These are phyloP conservation scores for Argyrosomus regius DNA, from an alignment of 2,797 vertebrate genomes.

Conservation along the genomic window DNA sequence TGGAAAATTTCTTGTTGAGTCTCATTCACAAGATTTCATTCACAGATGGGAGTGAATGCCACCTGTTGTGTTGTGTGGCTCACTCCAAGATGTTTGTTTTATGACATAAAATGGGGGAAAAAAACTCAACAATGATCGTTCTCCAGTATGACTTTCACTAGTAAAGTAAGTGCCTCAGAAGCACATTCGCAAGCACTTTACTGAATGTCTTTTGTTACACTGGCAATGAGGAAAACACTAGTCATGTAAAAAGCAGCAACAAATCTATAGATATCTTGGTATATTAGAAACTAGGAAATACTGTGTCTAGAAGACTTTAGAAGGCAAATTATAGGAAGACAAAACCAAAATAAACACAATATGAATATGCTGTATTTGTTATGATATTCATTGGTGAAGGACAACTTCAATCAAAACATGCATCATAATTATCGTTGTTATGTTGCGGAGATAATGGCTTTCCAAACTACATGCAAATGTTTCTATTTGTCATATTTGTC, in stretches of 20 bases:
- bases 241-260: neutral
- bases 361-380: conserved; percentile 23
- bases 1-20: no score
- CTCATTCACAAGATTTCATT: no score
- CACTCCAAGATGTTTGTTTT: no score
- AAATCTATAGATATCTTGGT: neutral
- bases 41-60: no score
- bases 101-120: no score
- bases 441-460: conserved; percentile 54
- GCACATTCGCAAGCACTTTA: no score
- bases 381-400: conserved; percentile 32
- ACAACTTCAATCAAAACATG: conserved; percentile 61
- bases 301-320: neutral
- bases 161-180: neutral
- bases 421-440: conserved; percentile 66
- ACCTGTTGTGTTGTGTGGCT: no score
- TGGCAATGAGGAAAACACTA: neutral
- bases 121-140: no score
- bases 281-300: neutral
- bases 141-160: no score
- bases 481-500: conserved; percentile 66
- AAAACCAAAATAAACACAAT: conserved; percentile 5
- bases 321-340: neutral
- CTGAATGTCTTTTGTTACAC: neutral
- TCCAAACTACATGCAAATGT: conserved; percentile 63